A percentile compares a stretch with the other conserved stretches of the same genome.
phyloP scores from a whole-genome alignment of 2,113 vertebrate genomes.

The cattle (Bos taurus) region DNA sequence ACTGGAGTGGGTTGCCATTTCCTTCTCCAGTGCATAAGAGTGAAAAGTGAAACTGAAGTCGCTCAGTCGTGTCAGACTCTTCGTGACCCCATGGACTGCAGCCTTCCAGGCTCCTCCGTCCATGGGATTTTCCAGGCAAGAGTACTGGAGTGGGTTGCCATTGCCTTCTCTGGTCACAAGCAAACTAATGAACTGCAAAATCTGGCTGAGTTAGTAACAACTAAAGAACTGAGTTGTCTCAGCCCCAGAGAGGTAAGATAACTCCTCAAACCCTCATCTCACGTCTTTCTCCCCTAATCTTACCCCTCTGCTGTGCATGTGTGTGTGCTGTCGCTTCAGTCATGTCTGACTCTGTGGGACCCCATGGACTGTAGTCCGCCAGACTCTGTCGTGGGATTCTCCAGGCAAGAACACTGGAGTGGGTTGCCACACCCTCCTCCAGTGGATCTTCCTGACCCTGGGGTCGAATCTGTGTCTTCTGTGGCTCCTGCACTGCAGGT shows the following conservation, averaged over 20 bases:
- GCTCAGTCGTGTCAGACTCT: no score
- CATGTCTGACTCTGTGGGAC: background rate
- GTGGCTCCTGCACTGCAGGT: background rate
- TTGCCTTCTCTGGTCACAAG: no score
- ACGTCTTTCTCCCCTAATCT: background rate
- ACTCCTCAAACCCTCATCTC: background rate
- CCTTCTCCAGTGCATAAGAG: no score
- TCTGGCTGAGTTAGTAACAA: background rate
- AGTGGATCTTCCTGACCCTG: rapidly evolving
- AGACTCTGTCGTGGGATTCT: background rate
- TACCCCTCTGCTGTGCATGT: rapidly evolving
- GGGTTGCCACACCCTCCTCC: background rate
- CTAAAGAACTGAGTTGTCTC: background rate
- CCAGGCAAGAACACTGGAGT: background rate
- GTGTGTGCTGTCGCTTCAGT: background rate
- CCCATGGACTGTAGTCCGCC: background rate
- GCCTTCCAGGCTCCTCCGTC: no score
- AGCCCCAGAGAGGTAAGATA: background rate
- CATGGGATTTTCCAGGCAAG: no score
- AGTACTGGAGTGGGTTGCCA: no score
- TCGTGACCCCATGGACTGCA: no score
- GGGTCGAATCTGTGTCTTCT: background rate
- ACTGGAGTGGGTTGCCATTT: no score
- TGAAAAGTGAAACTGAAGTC: no score
- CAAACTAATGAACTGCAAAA: background rate